These are phyloP conservation scores for Smutsia gigantea DNA, from an alignment of 2,797 vertebrate species.

Conservation along the genomic window DNA sequence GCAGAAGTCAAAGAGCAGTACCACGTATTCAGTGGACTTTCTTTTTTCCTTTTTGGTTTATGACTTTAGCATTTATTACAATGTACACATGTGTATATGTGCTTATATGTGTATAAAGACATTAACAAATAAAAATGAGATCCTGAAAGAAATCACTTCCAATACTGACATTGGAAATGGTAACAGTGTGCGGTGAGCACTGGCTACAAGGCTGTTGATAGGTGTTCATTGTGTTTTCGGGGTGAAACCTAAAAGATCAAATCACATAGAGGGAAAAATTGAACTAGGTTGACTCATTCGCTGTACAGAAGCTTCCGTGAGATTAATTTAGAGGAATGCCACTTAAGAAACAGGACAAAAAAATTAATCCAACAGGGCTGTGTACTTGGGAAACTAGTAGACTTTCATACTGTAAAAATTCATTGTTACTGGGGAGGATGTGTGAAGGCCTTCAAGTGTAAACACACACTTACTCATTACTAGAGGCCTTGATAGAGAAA, in stretches of 20 bases:
- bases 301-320: not conserved
- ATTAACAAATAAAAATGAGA: not conserved
- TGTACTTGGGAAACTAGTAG: not conserved
- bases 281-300: not conserved
- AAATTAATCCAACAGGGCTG: not conserved
- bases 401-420: not conserved
- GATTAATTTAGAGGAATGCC: not conserved
- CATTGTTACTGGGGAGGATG: not conserved
- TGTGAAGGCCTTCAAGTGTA: not conserved
- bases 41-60: not conserved
- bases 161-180: not conserved
- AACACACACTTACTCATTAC: not conserved
- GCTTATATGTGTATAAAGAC: not conserved
- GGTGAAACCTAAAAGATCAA: not conserved
- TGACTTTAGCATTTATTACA: not conserved
- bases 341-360: not conserved
- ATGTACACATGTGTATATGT: not conserved
- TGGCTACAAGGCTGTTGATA: not conserved
- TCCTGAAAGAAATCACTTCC: slow-evolving; percentile 15
- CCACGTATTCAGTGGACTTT: not conserved
- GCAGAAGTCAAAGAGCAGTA: not conserved
- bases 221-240: not conserved
- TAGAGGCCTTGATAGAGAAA: not conserved
- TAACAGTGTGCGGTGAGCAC: not conserved
- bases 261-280: not conserved